Evolutionary conservation across 2,797 vertebrate species (phyloP), one percentile per base, ranked within the genome.

Genomic region (Typhlichthys eigenmanni): DNA sequence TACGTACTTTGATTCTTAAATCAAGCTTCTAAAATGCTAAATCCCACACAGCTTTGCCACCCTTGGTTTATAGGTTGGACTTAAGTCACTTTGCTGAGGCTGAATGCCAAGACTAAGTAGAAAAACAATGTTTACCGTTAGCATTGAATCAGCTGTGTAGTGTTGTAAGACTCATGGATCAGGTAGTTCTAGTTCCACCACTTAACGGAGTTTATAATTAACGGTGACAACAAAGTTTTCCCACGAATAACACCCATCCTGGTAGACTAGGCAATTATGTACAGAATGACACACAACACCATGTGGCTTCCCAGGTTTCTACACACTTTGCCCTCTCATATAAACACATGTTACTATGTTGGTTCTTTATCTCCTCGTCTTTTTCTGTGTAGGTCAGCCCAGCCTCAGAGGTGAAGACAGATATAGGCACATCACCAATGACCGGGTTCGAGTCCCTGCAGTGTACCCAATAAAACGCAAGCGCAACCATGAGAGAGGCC

Each of bases 121-220:
- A 84, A 91, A 87, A 91, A 91, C 89, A 91, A 89, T 80, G 82
- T 88, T 92, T 90, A 92, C 91, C 88, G 92, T 93, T 93, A 93
- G 76, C 66, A 83, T 55, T 89, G 86, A 88, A 92, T 92, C 91
- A 93, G 90, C 90, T 92, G 88, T 73, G 79, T 57, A 7, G 60
- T 85, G 80, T 88, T 89, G 86, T 70, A 91, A 87, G 65, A 54
- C 73, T 82, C 59, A 75, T 80, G 56, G 49, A 90, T 91, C 92
- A 83, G 83, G 92, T 89, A 71, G 68, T 81, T 90, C 92, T 11
- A 68, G 92, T 92, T 92, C 62, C 74, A 55, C 91, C 58, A 73
- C 89, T 92, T 91, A 91, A 92, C 88, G 79, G 86, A 92, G 89
- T 90, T 90, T 86, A 88, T 83, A 87, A 89, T 92, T 92, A 92